phyloP scores from a whole-genome alignment of 2,797 vertebrate species.

The Acanthis flammea region DNA sequence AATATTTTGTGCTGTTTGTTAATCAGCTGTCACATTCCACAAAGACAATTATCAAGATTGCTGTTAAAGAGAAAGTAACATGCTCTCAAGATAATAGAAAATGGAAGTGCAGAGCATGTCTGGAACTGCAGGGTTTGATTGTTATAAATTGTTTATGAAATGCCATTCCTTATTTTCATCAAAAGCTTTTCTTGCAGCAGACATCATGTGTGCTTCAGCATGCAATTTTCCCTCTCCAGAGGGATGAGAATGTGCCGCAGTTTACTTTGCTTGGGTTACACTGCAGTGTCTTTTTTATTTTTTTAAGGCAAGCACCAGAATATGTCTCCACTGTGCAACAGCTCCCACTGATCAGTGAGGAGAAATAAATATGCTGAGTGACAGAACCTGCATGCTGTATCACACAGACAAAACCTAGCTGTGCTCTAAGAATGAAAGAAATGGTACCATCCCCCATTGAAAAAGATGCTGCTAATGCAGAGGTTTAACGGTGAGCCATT shows the following conservation, averaged over 20 bases:
- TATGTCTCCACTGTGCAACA: background rate
- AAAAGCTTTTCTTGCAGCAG: constrained; percentile 34
- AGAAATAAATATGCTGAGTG: background rate
- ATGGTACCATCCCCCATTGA: background rate
- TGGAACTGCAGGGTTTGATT: background rate
- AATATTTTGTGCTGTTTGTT: background rate
- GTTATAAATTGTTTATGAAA: constrained; percentile 64
- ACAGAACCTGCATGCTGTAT: background rate
- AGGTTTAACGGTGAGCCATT: background rate
- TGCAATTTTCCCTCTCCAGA: constrained; percentile 1
- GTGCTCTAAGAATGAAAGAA: background rate
- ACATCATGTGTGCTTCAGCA: background rate
- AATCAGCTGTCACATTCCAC: background rate
- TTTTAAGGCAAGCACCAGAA: background rate
- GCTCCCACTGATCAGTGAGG: background rate
- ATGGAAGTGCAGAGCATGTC: background rate
- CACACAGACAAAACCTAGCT: background rate
- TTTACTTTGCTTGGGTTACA: constrained; percentile 37
- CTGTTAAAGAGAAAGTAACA: background rate
- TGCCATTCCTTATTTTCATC: constrained; percentile 18
- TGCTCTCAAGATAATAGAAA: background rate
- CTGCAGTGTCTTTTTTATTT: background rate
- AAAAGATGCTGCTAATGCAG: constrained; percentile 43
- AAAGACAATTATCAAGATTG: background rate
- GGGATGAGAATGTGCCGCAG: background rate